These are phyloP conservation scores for Vesta saturnalis DNA, from an alignment of 2,888 invertebrate genomes.

Conservation along the genomic window DNA sequence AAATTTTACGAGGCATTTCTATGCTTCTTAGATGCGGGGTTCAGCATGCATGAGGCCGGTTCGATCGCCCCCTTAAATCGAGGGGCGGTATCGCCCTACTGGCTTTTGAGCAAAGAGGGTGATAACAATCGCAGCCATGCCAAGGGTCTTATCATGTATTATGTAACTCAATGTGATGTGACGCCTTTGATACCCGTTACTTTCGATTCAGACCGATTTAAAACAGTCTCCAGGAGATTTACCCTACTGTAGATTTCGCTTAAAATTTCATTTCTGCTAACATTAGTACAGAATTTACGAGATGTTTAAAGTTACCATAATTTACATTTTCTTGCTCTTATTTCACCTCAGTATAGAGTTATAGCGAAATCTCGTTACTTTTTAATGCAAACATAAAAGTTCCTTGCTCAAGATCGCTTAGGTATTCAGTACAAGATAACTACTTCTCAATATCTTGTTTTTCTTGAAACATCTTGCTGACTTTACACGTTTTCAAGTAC, in stretches of 20 bases:
- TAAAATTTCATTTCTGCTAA: neutral
- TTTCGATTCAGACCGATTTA: constrained; percentile 39
- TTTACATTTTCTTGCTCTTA: neutral
- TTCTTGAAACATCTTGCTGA: too few relatives aligned
- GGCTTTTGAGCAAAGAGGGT: constrained; percentile 56
- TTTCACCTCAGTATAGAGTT: neutral
- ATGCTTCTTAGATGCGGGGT: constrained; percentile 54
- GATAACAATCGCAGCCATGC: constrained; percentile 57
- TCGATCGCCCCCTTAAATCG: constrained; percentile 48
- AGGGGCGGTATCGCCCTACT: constrained; percentile 44
- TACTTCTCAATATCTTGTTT: too few relatives aligned
- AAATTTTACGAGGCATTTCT: constrained; percentile 58
- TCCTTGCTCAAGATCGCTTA: too few relatives aligned
- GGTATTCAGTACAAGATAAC: too few relatives aligned
- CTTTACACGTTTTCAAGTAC: too few relatives aligned
- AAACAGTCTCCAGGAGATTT: constrained; percentile 19
- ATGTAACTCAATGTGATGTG: constrained; percentile 57
- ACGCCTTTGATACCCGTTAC: constrained; percentile 50
- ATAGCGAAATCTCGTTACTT: too few relatives aligned
- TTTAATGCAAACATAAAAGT: too few relatives aligned
- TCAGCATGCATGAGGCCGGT: constrained; percentile 56
- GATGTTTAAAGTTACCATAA: neutral
- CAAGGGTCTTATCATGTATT: constrained; percentile 56
- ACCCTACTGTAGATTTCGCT: neutral
- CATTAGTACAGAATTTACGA: neutral